phyloP scores from a whole-genome alignment of 2,113 vertebrate species.

The Nettapus auritus region DNA sequence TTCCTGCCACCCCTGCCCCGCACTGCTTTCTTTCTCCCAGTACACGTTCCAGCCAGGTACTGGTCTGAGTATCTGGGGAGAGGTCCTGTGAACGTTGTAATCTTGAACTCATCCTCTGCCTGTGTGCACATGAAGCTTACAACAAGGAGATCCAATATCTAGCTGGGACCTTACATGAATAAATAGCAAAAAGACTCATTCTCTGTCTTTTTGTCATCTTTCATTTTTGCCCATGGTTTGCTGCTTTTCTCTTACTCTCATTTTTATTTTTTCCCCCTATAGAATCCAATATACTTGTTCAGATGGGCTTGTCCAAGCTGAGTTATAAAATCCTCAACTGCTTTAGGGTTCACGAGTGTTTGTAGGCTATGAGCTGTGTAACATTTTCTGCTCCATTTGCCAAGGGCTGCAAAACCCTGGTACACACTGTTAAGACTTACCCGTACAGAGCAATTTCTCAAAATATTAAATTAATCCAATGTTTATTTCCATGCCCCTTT shows the following conservation, averaged over 20 bases:
- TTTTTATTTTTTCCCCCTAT: neutral
- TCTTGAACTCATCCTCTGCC: neutral
- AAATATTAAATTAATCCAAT: neutral
- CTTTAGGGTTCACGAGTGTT: neutral
- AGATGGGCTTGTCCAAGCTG: neutral
- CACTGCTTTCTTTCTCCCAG: neutral
- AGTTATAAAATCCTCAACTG: neutral
- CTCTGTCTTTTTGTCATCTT: neutral
- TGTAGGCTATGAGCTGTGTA: neutral
- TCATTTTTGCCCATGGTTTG: neutral
- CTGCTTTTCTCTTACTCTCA: neutral
- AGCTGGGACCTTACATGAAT: neutral
- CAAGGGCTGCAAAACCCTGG: neutral
- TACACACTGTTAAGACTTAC: neutral
- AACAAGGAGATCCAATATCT: neutral
- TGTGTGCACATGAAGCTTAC: too few species aligned
- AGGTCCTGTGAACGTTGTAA: neutral
- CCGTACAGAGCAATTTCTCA: neutral
- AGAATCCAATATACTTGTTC: neutral
- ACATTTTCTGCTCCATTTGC: neutral
- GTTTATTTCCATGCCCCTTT: neutral
- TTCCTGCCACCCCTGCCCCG: neutral
- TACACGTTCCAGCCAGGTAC: neutral
- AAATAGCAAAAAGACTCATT: neutral
- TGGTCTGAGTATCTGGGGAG: neutral